phyloP scores from a whole-genome alignment of 2,113 vertebrate species.

The Ameiurus melas region DNA sequence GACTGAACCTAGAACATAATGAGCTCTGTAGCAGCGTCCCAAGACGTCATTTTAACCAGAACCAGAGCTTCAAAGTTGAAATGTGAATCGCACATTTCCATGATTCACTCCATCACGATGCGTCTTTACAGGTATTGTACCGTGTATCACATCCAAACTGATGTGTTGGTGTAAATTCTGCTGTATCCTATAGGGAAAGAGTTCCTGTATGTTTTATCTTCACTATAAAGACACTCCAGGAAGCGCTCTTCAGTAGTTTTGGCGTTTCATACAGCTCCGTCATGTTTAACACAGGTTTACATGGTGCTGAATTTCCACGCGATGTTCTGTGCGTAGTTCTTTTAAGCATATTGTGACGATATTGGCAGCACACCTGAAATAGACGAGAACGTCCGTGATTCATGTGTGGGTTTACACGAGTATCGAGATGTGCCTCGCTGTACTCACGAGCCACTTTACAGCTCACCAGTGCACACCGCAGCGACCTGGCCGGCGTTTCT shows the following conservation, averaged over 20 bases:
- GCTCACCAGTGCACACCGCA: background rate
- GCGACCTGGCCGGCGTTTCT: background rate
- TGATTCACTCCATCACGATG: too few species aligned
- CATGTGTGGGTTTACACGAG: slow-evolving; percentile 10
- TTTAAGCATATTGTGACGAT: background rate
- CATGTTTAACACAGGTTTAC: background rate
- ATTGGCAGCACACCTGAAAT: background rate
- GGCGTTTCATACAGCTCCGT: background rate
- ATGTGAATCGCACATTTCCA: too few species aligned
- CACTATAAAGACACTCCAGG: background rate
- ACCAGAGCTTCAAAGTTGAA: too few species aligned
- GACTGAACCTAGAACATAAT: too few species aligned
- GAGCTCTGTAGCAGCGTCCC: too few species aligned
- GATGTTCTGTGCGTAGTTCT: background rate
- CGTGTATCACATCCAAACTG: background rate
- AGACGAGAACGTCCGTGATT: background rate
- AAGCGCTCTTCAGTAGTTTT: background rate
- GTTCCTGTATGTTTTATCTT: background rate
- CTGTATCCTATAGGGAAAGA: background rate
- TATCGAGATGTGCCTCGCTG: background rate
- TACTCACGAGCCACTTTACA: background rate
- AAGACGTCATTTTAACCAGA: too few species aligned
- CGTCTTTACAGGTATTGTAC: too few species aligned
- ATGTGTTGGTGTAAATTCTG: background rate
- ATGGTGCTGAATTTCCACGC: background rate